These are phyloP conservation scores for Graphium colonna DNA, from an alignment of 2,888 invertebrate species.

Conservation along the genomic window DNA sequence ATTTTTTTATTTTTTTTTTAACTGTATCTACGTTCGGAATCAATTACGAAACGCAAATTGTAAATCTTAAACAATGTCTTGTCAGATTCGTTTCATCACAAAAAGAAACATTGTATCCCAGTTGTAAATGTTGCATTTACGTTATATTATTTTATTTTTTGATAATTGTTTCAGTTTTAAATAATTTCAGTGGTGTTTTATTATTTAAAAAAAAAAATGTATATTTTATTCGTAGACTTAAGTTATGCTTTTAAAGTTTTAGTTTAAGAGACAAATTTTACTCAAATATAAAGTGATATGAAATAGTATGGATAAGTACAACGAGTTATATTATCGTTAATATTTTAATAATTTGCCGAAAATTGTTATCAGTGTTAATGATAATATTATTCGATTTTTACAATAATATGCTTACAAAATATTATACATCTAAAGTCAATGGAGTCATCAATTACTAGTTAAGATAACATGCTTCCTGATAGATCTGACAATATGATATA, in stretches of 20 bases:
- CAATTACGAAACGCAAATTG: no score
- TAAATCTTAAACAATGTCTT: no score
- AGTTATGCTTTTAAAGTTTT: slow-evolving; percentile 12
- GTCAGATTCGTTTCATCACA: no score
- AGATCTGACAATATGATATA: slow-evolving; percentile 74
- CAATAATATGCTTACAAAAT: slow-evolving; percentile 30
- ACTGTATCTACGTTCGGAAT: neutral
- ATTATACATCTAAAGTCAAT: slow-evolving; percentile 51
- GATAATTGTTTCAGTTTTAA: no score
- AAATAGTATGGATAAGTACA: slow-evolving; percentile 10
- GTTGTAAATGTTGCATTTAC: no score
- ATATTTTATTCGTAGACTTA: slow-evolving; percentile 3
- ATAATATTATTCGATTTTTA: slow-evolving; percentile 15
- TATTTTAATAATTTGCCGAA: neutral
- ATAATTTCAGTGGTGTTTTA: neutral
- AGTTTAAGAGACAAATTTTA: slow-evolving; percentile 10
- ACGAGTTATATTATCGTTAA: slow-evolving; percentile 10
- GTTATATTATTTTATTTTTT: no score
- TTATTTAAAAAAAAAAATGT: neutral
- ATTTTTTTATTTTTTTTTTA: slow-evolving; percentile 1
- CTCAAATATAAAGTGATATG: slow-evolving; percentile 6
- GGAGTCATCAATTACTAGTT: slow-evolving; percentile 68
- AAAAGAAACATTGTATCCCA: no score
- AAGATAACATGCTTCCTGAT: slow-evolving; percentile 77
- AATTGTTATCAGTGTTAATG: slow-evolving; percentile 1